Percentiles rank a stretch among this genome's conserved stretches.
These are phyloP conservation scores for Spea hammondii DNA, from an alignment of 2,797 vertebrate genomes.

Conservation along the genomic window DNA sequence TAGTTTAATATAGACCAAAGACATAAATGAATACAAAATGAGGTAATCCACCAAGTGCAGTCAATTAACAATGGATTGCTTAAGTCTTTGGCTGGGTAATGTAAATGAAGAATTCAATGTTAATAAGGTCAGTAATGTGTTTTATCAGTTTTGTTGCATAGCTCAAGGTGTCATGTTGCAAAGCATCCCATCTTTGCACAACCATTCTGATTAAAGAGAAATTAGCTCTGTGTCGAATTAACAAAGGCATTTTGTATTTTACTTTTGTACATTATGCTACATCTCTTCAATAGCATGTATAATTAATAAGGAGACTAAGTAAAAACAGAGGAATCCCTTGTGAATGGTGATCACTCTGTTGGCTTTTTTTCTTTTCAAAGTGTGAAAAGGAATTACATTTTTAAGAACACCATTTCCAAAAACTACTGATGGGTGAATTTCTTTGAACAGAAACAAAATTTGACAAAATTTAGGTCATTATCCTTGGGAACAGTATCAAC, in stretches of 20 bases:
- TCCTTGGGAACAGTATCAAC: too few relatives aligned
- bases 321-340: constrained; percentile 51
- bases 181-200: constrained; percentile 42
- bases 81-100: background rate
- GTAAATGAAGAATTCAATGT: background rate
- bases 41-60: background rate
- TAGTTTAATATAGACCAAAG: too few relatives aligned
- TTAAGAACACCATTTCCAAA: background rate
- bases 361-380: constrained; percentile 1
- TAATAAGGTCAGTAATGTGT: constrained; percentile 55
- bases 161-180: constrained; percentile 50
- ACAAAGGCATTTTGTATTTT: constrained; percentile 53
- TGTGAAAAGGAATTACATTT: constrained; percentile 1
- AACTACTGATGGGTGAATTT: background rate
- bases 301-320: constrained; percentile 59
- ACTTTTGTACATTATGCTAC: constrained; percentile 31
- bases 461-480: too few relatives aligned
- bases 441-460: background rate
- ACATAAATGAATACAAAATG: background rate
- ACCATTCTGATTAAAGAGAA: constrained; percentile 57
- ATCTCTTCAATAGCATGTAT: constrained; percentile 52
- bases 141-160: constrained; percentile 54
- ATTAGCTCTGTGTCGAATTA: constrained; percentile 54
- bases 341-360: constrained; percentile 52
- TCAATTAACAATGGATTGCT: background rate